Conservation (phyloP, 2,888 invertebrate species). For the Eupithecia vulgata region DNA sequence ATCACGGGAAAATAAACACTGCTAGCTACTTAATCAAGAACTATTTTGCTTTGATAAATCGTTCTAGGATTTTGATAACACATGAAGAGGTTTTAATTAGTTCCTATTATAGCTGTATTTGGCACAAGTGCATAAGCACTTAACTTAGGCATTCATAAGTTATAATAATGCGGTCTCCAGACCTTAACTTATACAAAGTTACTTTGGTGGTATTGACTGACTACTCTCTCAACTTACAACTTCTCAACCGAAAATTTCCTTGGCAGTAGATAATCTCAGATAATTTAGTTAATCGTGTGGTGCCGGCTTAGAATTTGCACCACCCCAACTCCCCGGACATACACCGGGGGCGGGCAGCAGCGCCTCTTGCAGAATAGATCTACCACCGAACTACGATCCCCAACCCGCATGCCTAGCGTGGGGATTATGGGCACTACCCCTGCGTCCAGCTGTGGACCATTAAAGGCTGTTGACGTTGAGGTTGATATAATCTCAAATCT, state of each 20-base stretch:
- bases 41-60: not conserved
- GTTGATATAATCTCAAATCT: no score
- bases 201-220: not conserved
- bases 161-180: not conserved
- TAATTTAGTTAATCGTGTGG: not conserved
- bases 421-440: no score
- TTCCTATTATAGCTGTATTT: no score
- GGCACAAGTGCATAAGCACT: no score
- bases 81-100: not conserved
- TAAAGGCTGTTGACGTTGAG: no score
- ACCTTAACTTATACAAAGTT: not conserved
- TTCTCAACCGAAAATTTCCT: not conserved
- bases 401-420: no score
- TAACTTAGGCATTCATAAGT: not conserved
- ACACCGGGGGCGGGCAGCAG: no score
- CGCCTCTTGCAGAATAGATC: no score
- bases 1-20: conserved; percentile 13
- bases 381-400: no score
- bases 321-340: no score
- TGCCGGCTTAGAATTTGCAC: no score
- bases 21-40: not conserved
- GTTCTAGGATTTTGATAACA: not conserved
- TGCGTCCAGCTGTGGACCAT: no score
- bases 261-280: not conserved
- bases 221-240: not conserved